A percentile compares a stretch with the other conserved stretches of the same genome.
These are phyloP conservation scores for Semaprochilodus insignis DNA, from an alignment of 2,797 vertebrate species.

Conservation along the genomic window DNA sequence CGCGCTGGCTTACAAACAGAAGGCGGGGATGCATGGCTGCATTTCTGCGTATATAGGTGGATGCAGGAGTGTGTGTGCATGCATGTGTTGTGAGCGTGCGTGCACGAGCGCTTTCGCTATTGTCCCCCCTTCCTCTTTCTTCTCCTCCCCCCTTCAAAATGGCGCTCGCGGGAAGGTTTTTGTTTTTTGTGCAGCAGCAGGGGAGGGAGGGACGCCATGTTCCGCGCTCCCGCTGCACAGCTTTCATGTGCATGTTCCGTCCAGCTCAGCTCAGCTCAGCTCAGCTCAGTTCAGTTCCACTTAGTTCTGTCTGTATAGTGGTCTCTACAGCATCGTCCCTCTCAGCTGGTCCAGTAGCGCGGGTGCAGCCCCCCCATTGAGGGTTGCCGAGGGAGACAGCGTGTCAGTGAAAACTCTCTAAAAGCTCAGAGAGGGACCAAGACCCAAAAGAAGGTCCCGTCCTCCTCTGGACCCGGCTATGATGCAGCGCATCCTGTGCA, in stretches of 20 bases:
- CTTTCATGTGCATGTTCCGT: background rate
- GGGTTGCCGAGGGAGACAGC: background rate
- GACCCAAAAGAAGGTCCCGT: too few species aligned
- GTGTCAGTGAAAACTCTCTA: too few species aligned
- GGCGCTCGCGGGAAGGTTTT: conserved; percentile 46
- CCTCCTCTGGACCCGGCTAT: too few species aligned
- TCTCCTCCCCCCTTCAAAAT: conserved; percentile 48
- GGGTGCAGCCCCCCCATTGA: background rate
- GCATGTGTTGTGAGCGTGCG: background rate
- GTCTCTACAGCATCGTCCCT: background rate
- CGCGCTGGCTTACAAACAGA: background rate
- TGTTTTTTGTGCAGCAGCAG: conserved; percentile 11
- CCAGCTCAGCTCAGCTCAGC: background rate
- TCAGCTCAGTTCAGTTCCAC: background rate
- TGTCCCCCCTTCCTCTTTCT: background rate
- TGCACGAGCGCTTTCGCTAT: conserved; percentile 3
- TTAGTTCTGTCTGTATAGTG: background rate
- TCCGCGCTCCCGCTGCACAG: background rate
- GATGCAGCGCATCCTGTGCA: too few species aligned
- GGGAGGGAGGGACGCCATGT: conserved; percentile 25
- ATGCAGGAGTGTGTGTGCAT: background rate
- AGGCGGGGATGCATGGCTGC: background rate
- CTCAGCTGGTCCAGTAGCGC: background rate
- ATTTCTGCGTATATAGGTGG: background rate
- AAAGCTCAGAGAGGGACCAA: too few species aligned